Conservation (phyloP, 2,113 vertebrate species). For the Columba janthina region DNA sequence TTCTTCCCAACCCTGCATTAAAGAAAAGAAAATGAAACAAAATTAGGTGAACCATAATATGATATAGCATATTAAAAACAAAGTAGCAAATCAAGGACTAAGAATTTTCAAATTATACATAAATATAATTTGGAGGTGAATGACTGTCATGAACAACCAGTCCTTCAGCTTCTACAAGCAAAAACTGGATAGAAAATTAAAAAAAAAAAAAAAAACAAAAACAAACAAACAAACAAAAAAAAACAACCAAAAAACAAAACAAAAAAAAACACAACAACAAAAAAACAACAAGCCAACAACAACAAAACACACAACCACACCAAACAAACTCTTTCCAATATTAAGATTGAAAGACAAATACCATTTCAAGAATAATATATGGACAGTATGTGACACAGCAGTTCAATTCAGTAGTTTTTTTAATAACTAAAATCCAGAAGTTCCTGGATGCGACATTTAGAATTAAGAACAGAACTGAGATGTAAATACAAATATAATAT, state of each 20-base stretch:
- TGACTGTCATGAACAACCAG: background rate
- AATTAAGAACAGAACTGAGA: background rate
- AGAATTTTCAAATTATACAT: background rate
- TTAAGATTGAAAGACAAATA: background rate
- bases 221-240: too few species aligned
- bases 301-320: too few species aligned
- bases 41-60: background rate
- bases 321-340: background rate
- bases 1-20: conserved; percentile 94
- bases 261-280: too few species aligned
- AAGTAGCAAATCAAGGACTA: background rate
- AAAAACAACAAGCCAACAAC: too few species aligned
- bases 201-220: too few species aligned
- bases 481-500: background rate
- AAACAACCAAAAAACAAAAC: too few species aligned
- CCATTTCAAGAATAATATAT: background rate
- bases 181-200: background rate
- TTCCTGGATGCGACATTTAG: background rate
- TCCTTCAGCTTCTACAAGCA: background rate
- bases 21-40: background rate
- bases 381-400: background rate
- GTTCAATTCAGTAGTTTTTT: background rate
- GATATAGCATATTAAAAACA: background rate
- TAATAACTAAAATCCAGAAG: background rate
- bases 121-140: background rate